phyloP scores from a whole-genome alignment of 2,113 vertebrate species.

The Lasiurus cinereus region DNA sequence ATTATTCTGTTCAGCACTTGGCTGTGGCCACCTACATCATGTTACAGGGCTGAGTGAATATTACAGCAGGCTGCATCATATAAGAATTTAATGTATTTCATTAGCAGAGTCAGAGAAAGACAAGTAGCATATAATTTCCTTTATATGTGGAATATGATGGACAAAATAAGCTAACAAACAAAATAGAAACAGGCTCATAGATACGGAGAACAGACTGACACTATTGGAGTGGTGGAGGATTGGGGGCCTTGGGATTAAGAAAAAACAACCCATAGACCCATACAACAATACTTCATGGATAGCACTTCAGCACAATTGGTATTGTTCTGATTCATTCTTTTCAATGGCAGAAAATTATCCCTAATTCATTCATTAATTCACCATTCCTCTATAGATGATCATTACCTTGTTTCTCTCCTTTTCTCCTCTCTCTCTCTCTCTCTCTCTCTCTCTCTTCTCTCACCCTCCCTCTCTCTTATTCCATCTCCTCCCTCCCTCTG shows the following conservation, averaged over 20 bases:
- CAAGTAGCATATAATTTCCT: neutral
- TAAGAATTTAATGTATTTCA: conserved; percentile 29
- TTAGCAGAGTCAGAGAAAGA: neutral
- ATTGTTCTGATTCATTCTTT: neutral
- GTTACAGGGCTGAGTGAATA: conserved; percentile 74
- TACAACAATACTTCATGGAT: neutral
- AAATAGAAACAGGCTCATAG: neutral
- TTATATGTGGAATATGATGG: neutral
- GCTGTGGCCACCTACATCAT: conserved; percentile 64
- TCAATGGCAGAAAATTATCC: neutral
- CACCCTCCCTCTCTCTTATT: neutral
- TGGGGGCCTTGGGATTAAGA: neutral
- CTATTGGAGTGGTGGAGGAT: neutral
- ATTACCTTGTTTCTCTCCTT: neutral
- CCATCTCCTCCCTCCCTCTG: neutral
- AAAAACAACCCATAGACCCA: neutral
- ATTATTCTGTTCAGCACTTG: conserved; percentile 71
- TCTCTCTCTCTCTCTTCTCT: neutral
- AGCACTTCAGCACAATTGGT: neutral
- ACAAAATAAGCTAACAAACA: neutral
- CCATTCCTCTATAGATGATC: neutral
- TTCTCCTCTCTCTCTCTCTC: neutral
- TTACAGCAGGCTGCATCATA: conserved; percentile 62
- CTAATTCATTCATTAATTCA: neutral
- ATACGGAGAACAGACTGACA: neutral